Conservation (phyloP, 2,113 vertebrate species). For the Isurus oxyrinchus region DNA sequence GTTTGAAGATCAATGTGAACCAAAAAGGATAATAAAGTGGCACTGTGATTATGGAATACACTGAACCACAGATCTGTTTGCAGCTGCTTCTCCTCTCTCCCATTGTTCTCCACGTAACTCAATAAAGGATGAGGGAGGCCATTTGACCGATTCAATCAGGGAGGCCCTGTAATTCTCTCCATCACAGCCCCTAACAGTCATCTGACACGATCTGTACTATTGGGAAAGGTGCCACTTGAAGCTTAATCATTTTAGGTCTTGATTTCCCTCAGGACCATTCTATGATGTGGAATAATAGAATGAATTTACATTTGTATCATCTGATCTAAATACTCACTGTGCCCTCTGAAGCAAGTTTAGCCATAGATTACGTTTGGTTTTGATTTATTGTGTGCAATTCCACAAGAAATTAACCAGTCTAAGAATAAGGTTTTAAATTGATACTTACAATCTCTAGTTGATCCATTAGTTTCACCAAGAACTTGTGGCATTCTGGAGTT, state of each 20-base stretch:
- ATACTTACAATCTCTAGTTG: slow-evolving; percentile 85
- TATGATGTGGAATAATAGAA: background rate
- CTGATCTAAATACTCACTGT: background rate
- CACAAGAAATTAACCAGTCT: background rate
- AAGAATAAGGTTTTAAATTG: background rate
- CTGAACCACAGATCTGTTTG: background rate
- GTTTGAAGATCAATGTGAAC: background rate
- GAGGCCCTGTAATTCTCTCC: background rate
- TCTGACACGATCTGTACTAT: background rate
- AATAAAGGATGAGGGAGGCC: background rate
- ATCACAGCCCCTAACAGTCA: background rate
- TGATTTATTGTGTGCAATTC: background rate
- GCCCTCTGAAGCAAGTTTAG: background rate
- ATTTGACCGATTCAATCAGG: background rate
- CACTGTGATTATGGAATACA: background rate
- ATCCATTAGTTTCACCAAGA: slow-evolving; percentile 91
- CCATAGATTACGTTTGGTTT: background rate
- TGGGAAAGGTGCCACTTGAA: background rate
- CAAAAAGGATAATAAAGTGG: background rate
- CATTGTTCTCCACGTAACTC: background rate
- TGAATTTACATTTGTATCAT: background rate
- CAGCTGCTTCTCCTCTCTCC: background rate
- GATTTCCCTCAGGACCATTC: background rate
- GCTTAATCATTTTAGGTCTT: background rate
- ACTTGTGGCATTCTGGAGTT: slow-evolving; percentile 89